A percentile compares a stretch with the other conserved stretches of the same genome.
Conservation (phyloP, 1,140 invertebrate genomes). For the Ceratina australensis region DNA sequence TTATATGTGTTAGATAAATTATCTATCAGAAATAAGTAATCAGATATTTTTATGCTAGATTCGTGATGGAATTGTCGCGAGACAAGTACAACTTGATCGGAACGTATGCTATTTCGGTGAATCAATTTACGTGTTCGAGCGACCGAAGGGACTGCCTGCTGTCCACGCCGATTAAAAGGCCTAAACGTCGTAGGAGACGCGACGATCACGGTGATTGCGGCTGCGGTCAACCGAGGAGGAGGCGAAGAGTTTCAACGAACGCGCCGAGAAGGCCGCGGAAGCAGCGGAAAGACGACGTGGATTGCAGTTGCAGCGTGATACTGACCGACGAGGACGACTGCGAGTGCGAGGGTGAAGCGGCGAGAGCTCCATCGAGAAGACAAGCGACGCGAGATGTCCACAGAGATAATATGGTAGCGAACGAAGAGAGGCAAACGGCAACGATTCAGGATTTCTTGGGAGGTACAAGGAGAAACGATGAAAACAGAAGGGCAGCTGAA, state of each 20-base stretch:
- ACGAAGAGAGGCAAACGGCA: neutral
- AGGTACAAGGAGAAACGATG: neutral
- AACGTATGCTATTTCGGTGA: constrained; percentile 28
- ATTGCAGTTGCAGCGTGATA: neutral
- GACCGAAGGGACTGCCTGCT: neutral
- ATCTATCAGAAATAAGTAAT: too few relatives aligned
- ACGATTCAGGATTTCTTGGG: neutral
- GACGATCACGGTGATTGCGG: neutral
- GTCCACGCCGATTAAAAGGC: neutral
- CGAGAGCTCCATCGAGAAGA: neutral
- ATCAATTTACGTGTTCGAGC: neutral
- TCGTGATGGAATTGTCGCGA: constrained; percentile 44
- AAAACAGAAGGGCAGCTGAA: too few relatives aligned
- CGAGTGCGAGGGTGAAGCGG: neutral
- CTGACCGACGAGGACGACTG: neutral
- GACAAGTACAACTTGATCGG: constrained; percentile 55
- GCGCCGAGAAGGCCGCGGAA: neutral
- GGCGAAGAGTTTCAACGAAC: neutral
- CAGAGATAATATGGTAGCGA: neutral
- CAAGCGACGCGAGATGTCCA: too few relatives aligned
- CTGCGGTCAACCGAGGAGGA: neutral
- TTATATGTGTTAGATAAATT: too few relatives aligned
- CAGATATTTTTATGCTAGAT: constrained; percentile 13
- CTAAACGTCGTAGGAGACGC: neutral
- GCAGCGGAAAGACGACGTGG: neutral